A percentile compares a stretch with the other conserved stretches of the same genome.
phyloP scores from a whole-genome alignment of 1,140 invertebrate genomes.

The Schlechtendalia chinensis region DNA sequence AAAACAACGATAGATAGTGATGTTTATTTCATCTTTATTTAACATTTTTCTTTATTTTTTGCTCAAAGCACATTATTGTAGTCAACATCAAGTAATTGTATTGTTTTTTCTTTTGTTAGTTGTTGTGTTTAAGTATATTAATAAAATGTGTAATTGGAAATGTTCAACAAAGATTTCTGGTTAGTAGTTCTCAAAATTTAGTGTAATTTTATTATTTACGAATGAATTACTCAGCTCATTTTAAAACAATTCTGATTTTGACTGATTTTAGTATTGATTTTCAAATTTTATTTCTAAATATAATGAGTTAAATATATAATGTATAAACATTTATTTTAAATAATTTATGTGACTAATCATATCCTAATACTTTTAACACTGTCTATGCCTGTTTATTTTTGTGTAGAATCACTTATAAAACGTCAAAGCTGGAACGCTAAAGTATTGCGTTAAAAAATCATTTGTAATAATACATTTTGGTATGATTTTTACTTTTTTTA shows the following conservation, averaged over 20 bases:
- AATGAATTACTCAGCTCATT: background rate
- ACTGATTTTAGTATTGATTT: slow-evolving; percentile 23
- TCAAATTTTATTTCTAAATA: slow-evolving; percentile 18
- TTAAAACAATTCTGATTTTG: slow-evolving; percentile 21
- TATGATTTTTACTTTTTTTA: too few species aligned
- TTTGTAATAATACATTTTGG: too few species aligned
- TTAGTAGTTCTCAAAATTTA: background rate
- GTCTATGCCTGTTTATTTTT: slow-evolving; percentile 3
- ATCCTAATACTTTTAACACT: background rate
- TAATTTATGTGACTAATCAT: background rate
- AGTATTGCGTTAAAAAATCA: background rate
- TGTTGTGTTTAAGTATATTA: background rate
- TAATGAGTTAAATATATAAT: background rate
- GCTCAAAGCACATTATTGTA: background rate
- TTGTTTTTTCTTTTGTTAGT: slow-evolving; percentile 5
- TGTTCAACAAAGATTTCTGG: background rate
- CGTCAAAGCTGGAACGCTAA: background rate
- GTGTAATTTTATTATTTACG: background rate
- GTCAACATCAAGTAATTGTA: background rate
- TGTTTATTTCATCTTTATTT: background rate
- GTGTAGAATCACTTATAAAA: background rate
- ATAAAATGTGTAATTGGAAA: background rate
- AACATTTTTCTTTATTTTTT: background rate
- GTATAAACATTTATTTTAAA: background rate
- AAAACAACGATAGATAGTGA: slow-evolving; percentile 26